A percentile compares a stretch with the other conserved stretches of the same genome.
Conservation (phyloP, 1,140 invertebrate genomes). For the Eupristina koningsbergeri region DNA sequence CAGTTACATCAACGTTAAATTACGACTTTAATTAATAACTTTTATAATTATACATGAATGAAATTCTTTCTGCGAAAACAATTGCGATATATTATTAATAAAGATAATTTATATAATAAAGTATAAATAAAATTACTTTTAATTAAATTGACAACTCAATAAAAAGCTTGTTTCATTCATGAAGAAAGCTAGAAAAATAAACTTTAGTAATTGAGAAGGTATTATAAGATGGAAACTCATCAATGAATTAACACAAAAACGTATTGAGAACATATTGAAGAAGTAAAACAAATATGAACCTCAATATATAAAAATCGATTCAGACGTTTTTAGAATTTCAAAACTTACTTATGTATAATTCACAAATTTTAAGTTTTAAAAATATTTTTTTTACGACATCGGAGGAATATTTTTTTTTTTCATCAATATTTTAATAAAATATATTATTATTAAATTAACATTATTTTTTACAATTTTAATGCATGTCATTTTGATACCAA, state of each 20-base stretch:
- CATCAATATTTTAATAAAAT: neutral
- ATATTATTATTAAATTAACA: no score
- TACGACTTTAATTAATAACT: no score
- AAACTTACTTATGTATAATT: neutral
- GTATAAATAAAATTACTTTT: neutral
- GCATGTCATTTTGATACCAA: no score
- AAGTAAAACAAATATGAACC: slow-evolving; percentile 4
- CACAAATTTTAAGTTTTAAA: neutral
- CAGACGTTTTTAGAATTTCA: neutral
- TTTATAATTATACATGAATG: no score
- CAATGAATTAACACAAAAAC: slow-evolving; percentile 1
- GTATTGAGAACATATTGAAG: neutral
- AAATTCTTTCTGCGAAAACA: no score
- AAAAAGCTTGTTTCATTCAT: neutral
- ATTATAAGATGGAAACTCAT: slow-evolving; percentile 14
- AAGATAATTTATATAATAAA: neutral
- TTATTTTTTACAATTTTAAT: no score
- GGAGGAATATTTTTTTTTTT: neutral
- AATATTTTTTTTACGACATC: neutral
- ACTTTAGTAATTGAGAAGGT: slow-evolving; percentile 8
- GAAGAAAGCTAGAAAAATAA: slow-evolving; percentile 7
- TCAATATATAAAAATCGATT: neutral
- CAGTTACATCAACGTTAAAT: no score
- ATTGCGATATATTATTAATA: neutral
- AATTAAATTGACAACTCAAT: slow-evolving; percentile 9